phyloP scores from a whole-genome alignment of 2,888 invertebrate genomes.

The Bibio marci region DNA sequence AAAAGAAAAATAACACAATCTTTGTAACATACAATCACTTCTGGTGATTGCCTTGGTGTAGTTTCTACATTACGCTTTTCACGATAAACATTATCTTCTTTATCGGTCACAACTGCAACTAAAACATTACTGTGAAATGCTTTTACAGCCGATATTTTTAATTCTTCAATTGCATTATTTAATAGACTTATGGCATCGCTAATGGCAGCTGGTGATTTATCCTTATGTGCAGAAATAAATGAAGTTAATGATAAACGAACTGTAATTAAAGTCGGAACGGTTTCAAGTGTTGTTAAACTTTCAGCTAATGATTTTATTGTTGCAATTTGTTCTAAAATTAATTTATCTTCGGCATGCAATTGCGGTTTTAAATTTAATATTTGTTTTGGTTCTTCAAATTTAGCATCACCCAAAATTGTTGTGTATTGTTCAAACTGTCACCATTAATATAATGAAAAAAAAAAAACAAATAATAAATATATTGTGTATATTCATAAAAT shows the following conservation, averaged over 20 bases:
- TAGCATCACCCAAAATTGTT: conserved; percentile 17
- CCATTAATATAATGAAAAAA: not conserved
- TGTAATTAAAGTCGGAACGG: conserved; percentile 17
- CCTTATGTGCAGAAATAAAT: conserved; percentile 22
- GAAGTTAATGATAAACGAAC: conserved; percentile 19
- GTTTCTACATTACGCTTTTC: conserved; percentile 9
- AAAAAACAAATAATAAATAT: not conserved
- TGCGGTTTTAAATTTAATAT: conserved; percentile 17
- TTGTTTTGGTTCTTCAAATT: conserved; percentile 11
- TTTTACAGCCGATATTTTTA: conserved; percentile 36
- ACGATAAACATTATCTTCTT: conserved; percentile 44
- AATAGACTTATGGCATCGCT: conserved; percentile 21
- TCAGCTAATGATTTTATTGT: conserved; percentile 16
- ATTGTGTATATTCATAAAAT: not conserved
- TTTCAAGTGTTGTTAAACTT: conserved; percentile 15
- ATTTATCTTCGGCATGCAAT: conserved; percentile 21
- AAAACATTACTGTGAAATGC: conserved; percentile 40
- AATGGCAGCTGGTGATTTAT: conserved; percentile 19
- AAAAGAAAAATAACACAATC: too few relatives aligned
- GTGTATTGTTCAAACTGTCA: conserved; percentile 12
- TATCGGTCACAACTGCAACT: conserved; percentile 45
- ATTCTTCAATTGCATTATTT: conserved; percentile 28
- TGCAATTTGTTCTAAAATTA: conserved; percentile 20
- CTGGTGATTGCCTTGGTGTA: too few relatives aligned
- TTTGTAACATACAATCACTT: too few relatives aligned